Evolutionary conservation across 2,113 vertebrate genomes (phyloP).

Genomic region (Zosterops pallidus): DNA sequence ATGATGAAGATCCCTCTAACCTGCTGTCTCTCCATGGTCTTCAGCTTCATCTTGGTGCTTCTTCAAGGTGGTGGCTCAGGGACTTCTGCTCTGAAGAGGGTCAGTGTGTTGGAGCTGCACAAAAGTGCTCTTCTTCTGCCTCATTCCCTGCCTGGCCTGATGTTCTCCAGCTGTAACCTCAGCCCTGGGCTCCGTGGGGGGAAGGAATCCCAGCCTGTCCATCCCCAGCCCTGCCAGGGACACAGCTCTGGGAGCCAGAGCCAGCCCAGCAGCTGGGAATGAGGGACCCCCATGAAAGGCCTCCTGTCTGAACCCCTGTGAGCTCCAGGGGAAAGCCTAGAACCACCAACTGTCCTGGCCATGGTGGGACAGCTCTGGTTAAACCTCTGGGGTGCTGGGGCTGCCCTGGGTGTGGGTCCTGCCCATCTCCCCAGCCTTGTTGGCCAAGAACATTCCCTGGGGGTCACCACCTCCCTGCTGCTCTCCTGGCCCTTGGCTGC

Average conservation of each 20-base stretch:
- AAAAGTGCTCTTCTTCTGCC: not conserved
- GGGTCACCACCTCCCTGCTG: not conserved
- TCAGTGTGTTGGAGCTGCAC: not conserved
- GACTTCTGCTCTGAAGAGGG: not conserved
- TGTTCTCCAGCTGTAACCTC: not conserved
- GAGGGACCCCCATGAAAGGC: not conserved
- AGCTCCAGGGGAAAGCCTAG: not conserved
- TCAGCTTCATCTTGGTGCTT: not conserved
- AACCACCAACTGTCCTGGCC: not conserved
- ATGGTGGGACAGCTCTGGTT: not conserved
- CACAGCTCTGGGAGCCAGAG: not conserved
- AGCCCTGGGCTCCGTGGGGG: not conserved
- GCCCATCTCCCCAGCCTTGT: accelerated
- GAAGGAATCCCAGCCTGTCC: not conserved
- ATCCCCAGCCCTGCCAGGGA: not conserved
- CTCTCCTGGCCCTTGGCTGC: not conserved
- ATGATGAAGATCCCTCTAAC: not conserved
- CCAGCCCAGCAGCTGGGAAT: not conserved
- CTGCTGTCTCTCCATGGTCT: not conserved
- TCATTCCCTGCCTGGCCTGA: not conserved
- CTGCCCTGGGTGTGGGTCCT: not conserved
- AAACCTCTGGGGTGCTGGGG: not conserved
- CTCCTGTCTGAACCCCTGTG: not conserved
- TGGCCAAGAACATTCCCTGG: not conserved
- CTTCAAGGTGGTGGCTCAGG: not conserved